Base-by-base conservation (phyloP, 2,888 invertebrate species). In the Catocala fraxini region DNA sequence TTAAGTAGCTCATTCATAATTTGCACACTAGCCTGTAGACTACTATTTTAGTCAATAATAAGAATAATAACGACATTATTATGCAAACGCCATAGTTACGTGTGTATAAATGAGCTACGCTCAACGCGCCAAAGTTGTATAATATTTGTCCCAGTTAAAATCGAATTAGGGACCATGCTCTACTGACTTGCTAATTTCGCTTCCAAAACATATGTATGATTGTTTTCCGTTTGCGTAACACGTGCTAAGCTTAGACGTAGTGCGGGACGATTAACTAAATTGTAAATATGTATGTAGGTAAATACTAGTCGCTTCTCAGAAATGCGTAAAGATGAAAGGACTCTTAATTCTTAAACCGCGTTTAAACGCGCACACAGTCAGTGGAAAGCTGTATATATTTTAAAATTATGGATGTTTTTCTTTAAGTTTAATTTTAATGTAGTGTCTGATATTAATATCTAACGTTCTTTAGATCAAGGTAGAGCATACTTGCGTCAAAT, bases 111-210 rank as follows among this genome's bases (percentile, higher is more conserved):
- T 5, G 35, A 39, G 35, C 43, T 43, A 60, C 55, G 25, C 7
- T 60, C 56, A 56, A 67, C 55, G 13, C 56, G 58, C 48, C 45
- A 61, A 68, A 56, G 65, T 68, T 63, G 58, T 53, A 63, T 63
- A 63, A 63, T 56, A 53, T 46, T 57, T 49, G 79, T 70, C 59
- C 70, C 59, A 81, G 68, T 82, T 80, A 75, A 70, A 73, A 65
- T 60, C 65, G 41, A 68, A 83, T 81, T 80, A 78, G 63, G 70
- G 70, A 66, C 54, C 59, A 56, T 69, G 74, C 45, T 59, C 75
- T 54, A 69, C 67, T 76, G 25, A 51, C 54, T 58, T 34, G 39
- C 52, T 58, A 51, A 60, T 65, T 60, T 68, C 60, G 51, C 46
- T 63, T 58, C 51, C 53, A 66, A 59, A 67, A 25, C 46, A 56